Base-by-base conservation (phyloP, 92 coral and sea anemone genomes). In the Zoanthus sansibaricus region DNA sequence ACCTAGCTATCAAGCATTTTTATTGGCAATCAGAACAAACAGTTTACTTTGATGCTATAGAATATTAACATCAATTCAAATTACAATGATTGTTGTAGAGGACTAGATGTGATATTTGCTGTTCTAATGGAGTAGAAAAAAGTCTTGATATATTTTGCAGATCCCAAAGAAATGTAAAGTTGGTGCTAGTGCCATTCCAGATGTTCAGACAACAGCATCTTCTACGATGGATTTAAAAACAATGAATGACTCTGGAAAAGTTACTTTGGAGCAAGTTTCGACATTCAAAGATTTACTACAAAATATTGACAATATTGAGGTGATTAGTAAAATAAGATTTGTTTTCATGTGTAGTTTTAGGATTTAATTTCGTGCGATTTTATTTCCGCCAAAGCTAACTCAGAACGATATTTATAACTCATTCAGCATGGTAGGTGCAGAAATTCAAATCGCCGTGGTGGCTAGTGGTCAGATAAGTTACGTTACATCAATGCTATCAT, bases 301-400 rank as follows among this genome's bases (percentile, higher is more conserved):
- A 5, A 89, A 90, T 83, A 86, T 96, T 85, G 96, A 96, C 77
- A 93, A 88, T 55, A 80, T 94, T 46, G 95, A 96, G 98, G 99
- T 44, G 15, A 30, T 52, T 51, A 16, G 51, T 7, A 5, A 32
- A 8, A 49, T 8, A 14, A 17, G 25, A 31, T 30, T 49, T 18
- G 68, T 67, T 44, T 20, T 12, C 66, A 3, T 30, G 72, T 9
- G 5, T 58, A 58, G 4, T 0, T 52, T 2, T 52, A 9, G 11
- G 11, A 2, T 9, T 4, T 14, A 9, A 52, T 14, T 52, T 9
- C 8, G 11, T 52, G 42, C 58, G 58, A 52, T 52, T 10, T 52
- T 9, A 3, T 52, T 52, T 52, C 58, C 42, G 42, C 42, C 2
- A 37, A 37, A 37, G 42, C 2, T 37, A 37, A 37, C 42, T 37